Evolutionary conservation across 2,888 invertebrate species (phyloP).

Genomic region (Trissolcus japonicus): DNA sequence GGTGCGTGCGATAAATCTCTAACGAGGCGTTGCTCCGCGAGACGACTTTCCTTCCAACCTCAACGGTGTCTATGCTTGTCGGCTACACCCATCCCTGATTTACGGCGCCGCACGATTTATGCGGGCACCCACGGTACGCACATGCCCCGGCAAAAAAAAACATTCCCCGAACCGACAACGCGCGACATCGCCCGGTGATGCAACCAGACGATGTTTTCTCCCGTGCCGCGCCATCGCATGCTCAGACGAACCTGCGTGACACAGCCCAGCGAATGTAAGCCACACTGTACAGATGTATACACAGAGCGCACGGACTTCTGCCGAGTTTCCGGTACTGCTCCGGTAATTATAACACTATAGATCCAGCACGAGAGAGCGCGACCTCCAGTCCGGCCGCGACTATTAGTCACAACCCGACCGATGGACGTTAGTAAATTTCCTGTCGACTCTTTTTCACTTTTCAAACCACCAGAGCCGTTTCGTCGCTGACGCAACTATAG

Average conservation of each 20-base stretch:
- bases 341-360: conserved; percentile 52
- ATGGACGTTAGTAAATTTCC: conserved; percentile 48
- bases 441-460: conserved; percentile 24
- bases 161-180: conserved; percentile 3
- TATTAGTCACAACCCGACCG: conserved; percentile 27
- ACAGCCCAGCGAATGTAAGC: conserved; percentile 37
- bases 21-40: conserved; percentile 68
- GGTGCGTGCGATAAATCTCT: conserved; percentile 64
- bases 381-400: conserved; percentile 31
- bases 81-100: conserved; percentile 73
- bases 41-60: conserved; percentile 71
- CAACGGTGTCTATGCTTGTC: conserved; percentile 72
- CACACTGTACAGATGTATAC: conserved; percentile 26
- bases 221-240: conserved; percentile 32
- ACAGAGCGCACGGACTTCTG: conserved; percentile 42
- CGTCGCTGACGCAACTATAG: conserved; percentile 4
- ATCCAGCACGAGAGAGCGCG: conserved; percentile 35
- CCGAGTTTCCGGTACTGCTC: conserved; percentile 46
- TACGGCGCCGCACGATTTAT: conserved; percentile 65
- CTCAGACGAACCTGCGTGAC: conserved; percentile 47
- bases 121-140: conserved; percentile 61
- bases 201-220: conserved; percentile 14
- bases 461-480: conserved; percentile 11
- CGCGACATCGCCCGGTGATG: neutral
- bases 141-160: conserved; percentile 38